phyloP scores from a whole-genome alignment of 2,113 vertebrate genomes.

The Hippoglossus stenolepis region DNA sequence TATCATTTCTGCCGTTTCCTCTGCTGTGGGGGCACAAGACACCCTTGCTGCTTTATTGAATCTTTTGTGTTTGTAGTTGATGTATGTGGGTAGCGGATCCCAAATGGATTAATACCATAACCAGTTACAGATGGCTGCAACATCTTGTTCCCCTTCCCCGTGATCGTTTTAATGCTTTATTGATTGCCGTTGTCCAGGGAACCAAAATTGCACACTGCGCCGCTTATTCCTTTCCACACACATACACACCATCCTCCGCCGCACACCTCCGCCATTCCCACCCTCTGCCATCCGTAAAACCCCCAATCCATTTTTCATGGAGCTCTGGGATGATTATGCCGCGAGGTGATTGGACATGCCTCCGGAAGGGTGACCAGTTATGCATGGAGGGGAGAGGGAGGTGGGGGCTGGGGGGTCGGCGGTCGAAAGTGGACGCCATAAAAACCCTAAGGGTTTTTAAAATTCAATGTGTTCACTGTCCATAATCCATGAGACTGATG shows the following conservation, averaged over 20 bases:
- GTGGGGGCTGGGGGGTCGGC: not conserved
- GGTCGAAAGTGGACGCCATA: slow-evolving; percentile 23
- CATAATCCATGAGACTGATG: slow-evolving; percentile 16
- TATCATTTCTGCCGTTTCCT: slow-evolving; percentile 52
- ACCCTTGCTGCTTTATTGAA: slow-evolving; percentile 42
- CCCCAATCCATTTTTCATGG: slow-evolving; percentile 73
- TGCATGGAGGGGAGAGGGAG: not conserved
- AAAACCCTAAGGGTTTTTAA: slow-evolving; percentile 18
- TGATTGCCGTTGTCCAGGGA: slow-evolving; percentile 73
- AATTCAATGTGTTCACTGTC: slow-evolving; percentile 11
- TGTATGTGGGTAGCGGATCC: slow-evolving; percentile 55
- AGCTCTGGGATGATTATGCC: slow-evolving; percentile 50
- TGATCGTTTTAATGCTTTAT: slow-evolving; percentile 81
- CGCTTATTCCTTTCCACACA: slow-evolving; percentile 46
- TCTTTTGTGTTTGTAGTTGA: slow-evolving; percentile 56
- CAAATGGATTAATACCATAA: slow-evolving; percentile 78
- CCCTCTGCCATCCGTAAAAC: slow-evolving; percentile 42
- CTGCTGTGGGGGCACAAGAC: slow-evolving; percentile 31
- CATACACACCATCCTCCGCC: slow-evolving; percentile 8
- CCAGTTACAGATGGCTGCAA: slow-evolving; percentile 69
- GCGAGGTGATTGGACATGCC: slow-evolving; percentile 62
- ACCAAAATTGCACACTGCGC: slow-evolving; percentile 49
- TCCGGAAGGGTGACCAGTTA: slow-evolving; percentile 34
- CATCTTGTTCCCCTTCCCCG: slow-evolving; percentile 73
- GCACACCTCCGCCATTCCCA: slow-evolving; percentile 15